Conservation (phyloP, 2,797 vertebrate species). For the Phaenicophaeus curvirostris region DNA sequence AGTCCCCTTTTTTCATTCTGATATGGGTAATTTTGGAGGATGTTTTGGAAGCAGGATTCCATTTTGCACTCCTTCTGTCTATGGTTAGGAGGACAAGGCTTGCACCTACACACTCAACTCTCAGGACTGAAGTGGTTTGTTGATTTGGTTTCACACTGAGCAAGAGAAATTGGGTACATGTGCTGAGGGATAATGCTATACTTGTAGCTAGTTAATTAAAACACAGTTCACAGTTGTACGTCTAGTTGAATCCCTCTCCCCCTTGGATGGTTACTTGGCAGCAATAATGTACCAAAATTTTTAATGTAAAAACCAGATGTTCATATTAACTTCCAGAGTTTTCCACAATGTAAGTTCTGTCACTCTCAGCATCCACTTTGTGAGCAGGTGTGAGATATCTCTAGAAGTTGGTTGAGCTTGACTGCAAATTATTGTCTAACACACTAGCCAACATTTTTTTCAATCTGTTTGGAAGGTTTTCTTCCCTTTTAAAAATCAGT, state of each 20-base stretch:
- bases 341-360: slow-evolving; percentile 15
- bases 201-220: slow-evolving; percentile 14
- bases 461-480: background rate
- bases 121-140: background rate
- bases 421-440: slow-evolving; percentile 49
- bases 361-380: background rate
- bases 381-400: slow-evolving; percentile 31
- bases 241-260: background rate
- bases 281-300: background rate
- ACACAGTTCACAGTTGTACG: background rate
- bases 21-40: background rate
- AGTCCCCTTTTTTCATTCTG: background rate
- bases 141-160: background rate
- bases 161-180: background rate
- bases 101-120: background rate
- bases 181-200: background rate
- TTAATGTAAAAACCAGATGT: slow-evolving; percentile 51
- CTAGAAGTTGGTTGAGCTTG: slow-evolving; percentile 4
- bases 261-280: slow-evolving; percentile 14
- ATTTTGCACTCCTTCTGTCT: background rate
- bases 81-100: background rate
- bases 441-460: background rate
- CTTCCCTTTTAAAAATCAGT: slow-evolving; percentile 3
- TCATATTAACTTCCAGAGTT: background rate
- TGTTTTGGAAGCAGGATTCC: background rate